These are phyloP conservation scores for Atherix ibis DNA, from an alignment of 2,888 invertebrate genomes.

Conservation along the genomic window DNA sequence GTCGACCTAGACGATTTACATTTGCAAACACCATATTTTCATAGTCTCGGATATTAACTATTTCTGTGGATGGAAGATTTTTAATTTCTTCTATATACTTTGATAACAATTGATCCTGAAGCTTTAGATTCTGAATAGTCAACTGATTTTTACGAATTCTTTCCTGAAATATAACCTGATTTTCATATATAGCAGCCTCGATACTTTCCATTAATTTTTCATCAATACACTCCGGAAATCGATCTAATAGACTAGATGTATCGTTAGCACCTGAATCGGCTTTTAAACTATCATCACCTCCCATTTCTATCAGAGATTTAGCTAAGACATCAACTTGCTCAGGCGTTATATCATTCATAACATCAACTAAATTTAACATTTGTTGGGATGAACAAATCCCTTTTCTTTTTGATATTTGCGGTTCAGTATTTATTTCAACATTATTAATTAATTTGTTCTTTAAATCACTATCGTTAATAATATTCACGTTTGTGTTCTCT, in stretches of 20 bases:
- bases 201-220: slow-evolving; percentile 14
- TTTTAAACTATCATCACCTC: slow-evolving; percentile 12
- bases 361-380: slow-evolving; percentile 14
- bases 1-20: slow-evolving; percentile 10
- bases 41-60: slow-evolving; percentile 12
- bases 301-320: slow-evolving; percentile 12
- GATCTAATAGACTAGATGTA: slow-evolving; percentile 11
- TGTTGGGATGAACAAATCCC: slow-evolving; percentile 15
- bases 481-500: slow-evolving; percentile 2
- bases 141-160: slow-evolving; percentile 14
- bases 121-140: slow-evolving; percentile 14
- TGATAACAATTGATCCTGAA: slow-evolving; percentile 14
- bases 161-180: slow-evolving; percentile 15
- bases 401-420: slow-evolving; percentile 11
- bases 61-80: slow-evolving; percentile 10
- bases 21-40: slow-evolving; percentile 14
- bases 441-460: slow-evolving; percentile 3
- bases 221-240: slow-evolving; percentile 12
- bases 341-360: slow-evolving; percentile 13
- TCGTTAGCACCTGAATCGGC: slow-evolving; percentile 8
- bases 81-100: slow-evolving; percentile 13
- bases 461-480: slow-evolving; percentile 1
- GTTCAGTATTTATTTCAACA: slow-evolving; percentile 1
- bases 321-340: slow-evolving; percentile 14
- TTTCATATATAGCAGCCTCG: slow-evolving; percentile 14